Evolutionary conservation across 2,888 invertebrate species (phyloP).

Genomic region (Agrochola circellaris): DNA sequence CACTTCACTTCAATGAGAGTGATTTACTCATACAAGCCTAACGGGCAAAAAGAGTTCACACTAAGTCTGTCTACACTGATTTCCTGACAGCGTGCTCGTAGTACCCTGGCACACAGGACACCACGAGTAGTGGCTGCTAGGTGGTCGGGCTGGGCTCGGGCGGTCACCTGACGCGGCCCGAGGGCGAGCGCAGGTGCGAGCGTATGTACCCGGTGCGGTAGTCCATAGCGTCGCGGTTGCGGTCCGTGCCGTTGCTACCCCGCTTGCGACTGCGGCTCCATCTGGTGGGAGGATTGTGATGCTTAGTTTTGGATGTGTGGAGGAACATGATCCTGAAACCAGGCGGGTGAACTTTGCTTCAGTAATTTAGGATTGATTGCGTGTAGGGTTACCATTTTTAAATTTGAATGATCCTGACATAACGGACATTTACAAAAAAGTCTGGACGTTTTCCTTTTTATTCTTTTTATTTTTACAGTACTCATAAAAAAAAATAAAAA

Average conservation of each 20-base stretch:
- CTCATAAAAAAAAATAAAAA: neutral
- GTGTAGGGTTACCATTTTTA: neutral
- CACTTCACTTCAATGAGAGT: conserved; percentile 23
- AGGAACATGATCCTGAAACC: conserved; percentile 48
- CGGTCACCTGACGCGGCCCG: conserved; percentile 98
- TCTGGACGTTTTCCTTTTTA: neutral
- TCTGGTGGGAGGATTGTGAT: conserved; percentile 84
- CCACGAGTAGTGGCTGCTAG: conserved; percentile 59
- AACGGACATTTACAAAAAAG: neutral
- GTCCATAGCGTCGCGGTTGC: conserved; percentile 93
- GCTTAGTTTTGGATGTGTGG: conserved; percentile 55
- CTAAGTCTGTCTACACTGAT: conserved; percentile 52
- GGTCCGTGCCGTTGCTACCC: conserved; percentile 84
- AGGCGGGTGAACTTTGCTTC: conserved; percentile 50
- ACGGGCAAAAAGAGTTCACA: conserved; percentile 52
- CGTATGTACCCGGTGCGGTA: conserved; percentile 97
- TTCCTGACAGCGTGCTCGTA: conserved; percentile 59
- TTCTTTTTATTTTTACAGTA: neutral
- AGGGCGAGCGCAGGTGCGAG: conserved; percentile 97
- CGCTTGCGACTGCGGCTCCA: conserved; percentile 95
- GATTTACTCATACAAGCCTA: conserved; percentile 34
- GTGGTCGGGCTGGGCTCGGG: conserved; percentile 64
- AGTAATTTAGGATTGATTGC: neutral
- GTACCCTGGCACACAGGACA: conserved; percentile 49
- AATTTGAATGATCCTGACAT: neutral